Conservation (phyloP, 2,888 invertebrate genomes). For the Andrena dorsata region DNA sequence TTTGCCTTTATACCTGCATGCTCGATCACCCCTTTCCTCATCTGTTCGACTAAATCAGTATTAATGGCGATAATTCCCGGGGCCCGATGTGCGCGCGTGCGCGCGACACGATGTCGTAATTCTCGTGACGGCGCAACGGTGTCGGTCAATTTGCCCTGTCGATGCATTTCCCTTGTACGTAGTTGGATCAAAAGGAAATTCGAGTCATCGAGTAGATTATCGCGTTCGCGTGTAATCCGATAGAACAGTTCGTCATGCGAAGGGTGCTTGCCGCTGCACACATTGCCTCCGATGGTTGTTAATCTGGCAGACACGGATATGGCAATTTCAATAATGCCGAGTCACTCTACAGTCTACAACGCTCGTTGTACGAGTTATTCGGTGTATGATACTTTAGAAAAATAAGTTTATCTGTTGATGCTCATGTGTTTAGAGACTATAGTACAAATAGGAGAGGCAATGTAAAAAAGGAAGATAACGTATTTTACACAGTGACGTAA, state of each 20-base stretch:
- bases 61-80: conserved; percentile 50
- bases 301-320: neutral
- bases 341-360: too few species aligned
- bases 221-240: neutral
- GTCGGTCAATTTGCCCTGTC: conserved; percentile 26
- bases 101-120: conserved; percentile 41
- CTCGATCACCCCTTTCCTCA: conserved; percentile 41
- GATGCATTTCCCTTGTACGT: neutral
- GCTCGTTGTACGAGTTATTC: too few species aligned
- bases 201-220: conserved; percentile 38
- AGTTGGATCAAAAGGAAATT: conserved; percentile 22
- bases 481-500: too few species aligned
- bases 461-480: too few species aligned
- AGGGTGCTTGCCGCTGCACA: neutral
- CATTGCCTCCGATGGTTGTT: neutral
- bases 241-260: neutral
- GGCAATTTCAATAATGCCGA: neutral
- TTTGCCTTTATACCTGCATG: conserved; percentile 62
- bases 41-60: conserved; percentile 58
- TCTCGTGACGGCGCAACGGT: conserved; percentile 29
- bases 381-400: too few species aligned
- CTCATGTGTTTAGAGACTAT: too few species aligned
- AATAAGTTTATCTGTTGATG: too few species aligned
- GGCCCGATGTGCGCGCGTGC: neutral
- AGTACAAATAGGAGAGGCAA: too few species aligned